These are phyloP conservation scores for Chloroceryle amazona DNA, from an alignment of 2,797 vertebrate genomes.

Conservation along the genomic window DNA sequence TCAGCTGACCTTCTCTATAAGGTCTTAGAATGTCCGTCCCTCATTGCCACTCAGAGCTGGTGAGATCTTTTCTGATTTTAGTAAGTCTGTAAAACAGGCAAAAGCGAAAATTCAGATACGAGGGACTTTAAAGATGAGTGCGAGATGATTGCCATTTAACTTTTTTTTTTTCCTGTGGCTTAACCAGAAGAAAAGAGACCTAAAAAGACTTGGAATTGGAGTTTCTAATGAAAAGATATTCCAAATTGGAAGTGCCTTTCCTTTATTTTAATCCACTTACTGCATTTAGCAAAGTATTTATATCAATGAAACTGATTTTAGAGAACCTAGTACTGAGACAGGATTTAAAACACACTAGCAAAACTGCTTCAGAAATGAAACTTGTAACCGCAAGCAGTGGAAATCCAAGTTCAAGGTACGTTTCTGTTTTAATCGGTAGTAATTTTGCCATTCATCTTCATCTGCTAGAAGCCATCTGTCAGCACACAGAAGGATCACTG, in stretches of 20 bases:
- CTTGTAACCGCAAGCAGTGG: neutral
- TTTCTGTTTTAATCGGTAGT: neutral
- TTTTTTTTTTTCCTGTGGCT: neutral
- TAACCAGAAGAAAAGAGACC: neutral
- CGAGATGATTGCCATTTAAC: neutral
- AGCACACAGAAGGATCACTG: neutral
- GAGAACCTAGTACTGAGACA: neutral
- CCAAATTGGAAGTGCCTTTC: neutral
- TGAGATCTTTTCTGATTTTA: neutral
- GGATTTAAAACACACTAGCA: neutral
- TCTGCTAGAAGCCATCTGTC: neutral
- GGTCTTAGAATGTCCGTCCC: neutral
- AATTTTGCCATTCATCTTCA: neutral
- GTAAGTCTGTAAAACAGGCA: neutral
- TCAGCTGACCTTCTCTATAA: neutral
- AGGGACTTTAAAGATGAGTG: neutral
- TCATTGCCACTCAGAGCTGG: neutral
- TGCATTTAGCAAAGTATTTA: neutral
- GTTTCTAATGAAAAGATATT: neutral
- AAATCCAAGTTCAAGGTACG: neutral
- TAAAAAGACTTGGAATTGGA: neutral
- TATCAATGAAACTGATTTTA: neutral
- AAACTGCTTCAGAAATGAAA: neutral
- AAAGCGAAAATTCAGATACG: neutral
- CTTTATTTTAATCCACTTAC: neutral